phyloP scores from a whole-genome alignment of 2,113 vertebrate genomes.

The Catharus bicknelli region DNA sequence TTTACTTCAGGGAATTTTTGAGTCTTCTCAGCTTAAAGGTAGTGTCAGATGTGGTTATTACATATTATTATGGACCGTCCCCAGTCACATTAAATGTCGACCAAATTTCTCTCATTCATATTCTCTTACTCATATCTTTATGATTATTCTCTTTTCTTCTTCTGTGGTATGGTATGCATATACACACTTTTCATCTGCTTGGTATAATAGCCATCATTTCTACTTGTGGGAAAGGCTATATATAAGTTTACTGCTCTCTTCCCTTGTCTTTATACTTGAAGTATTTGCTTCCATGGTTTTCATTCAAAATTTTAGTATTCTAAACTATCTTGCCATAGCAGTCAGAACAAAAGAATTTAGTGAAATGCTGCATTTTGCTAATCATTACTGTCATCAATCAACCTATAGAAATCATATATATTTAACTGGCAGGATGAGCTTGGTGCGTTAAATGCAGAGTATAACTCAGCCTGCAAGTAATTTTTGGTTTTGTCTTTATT shows the following conservation, averaged over 20 bases:
- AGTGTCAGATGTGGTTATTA: background rate
- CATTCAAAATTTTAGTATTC: background rate
- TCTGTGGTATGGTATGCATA: background rate
- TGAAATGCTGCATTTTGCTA: background rate
- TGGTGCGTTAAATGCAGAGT: background rate
- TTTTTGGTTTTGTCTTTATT: background rate
- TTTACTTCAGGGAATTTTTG: background rate
- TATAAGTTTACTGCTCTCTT: background rate
- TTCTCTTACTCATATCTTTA: background rate
- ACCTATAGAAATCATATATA: background rate
- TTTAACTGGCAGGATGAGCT: background rate
- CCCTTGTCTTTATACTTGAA: background rate
- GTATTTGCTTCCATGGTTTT: background rate
- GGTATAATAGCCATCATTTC: background rate
- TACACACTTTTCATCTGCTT: background rate
- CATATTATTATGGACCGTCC: fast-evolving
- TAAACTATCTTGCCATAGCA: background rate
- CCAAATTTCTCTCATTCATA: background rate
- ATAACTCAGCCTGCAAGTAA: background rate
- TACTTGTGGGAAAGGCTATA: background rate
- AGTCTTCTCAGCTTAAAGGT: background rate
- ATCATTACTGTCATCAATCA: background rate
- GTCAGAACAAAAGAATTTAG: background rate
- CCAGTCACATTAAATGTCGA: background rate
- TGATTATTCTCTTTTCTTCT: background rate